A percentile compares a stretch with the other conserved stretches of the same genome.
phyloP scores from a whole-genome alignment of 1,140 invertebrate species.

The Ctenoplectra terminalis region DNA sequence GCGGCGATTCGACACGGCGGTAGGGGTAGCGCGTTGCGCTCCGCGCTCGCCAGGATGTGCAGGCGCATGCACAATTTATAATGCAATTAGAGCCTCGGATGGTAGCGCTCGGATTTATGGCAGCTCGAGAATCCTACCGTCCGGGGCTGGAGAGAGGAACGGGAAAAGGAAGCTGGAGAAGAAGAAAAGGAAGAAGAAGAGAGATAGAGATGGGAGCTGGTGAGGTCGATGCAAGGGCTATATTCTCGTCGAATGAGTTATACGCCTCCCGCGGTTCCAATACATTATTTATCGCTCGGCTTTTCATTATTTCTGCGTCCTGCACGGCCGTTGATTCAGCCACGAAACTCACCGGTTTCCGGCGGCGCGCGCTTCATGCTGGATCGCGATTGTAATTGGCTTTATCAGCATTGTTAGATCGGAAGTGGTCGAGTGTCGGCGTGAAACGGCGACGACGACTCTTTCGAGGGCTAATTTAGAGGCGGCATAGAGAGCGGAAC shows the following conservation, averaged over 20 bases:
- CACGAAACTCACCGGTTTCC: constrained; percentile 54
- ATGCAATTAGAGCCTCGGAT: constrained; percentile 82
- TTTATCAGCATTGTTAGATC: constrained; percentile 23
- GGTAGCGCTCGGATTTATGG: constrained; percentile 82
- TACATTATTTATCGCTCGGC: constrained; percentile 82
- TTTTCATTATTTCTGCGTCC: constrained; percentile 80
- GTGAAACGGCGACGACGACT: not conserved
- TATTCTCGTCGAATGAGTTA: constrained; percentile 79
- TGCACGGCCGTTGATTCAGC: constrained; percentile 31
- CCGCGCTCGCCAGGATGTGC: constrained; percentile 71
- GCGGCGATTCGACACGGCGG: constrained; percentile 62
- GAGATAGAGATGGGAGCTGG: constrained; percentile 20
- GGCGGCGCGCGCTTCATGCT: constrained; percentile 5
- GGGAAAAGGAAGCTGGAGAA: constrained; percentile 46
- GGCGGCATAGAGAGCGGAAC: not conserved
- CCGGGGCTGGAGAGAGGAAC: constrained; percentile 6
- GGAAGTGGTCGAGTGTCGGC: not conserved
- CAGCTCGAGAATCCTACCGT: constrained; percentile 74
- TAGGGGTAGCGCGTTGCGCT: constrained; percentile 50
- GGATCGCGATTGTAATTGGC: constrained; percentile 25
- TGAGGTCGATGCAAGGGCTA: constrained; percentile 62
- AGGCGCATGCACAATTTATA: constrained; percentile 81
- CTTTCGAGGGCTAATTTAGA: not conserved
- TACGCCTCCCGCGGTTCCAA: constrained; percentile 80
- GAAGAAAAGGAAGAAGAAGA: constrained; percentile 43